Evolutionary conservation across 2,888 invertebrate species (phyloP).

Genomic region (Erynnis tages): DNA sequence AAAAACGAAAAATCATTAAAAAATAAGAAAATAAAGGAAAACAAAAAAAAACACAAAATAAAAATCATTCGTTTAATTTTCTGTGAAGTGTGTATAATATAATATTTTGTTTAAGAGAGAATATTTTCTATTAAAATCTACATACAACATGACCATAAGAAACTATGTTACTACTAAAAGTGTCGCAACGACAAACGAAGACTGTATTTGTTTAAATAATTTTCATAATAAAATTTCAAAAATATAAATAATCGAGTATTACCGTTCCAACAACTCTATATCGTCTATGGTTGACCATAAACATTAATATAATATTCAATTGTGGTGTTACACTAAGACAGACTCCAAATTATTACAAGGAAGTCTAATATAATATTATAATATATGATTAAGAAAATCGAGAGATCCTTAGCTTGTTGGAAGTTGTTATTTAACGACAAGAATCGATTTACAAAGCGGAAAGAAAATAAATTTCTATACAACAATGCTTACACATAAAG

Average conservation of each 20-base stretch:
- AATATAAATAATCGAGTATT: slow-evolving; percentile 81
- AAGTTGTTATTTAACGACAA: slow-evolving; percentile 40
- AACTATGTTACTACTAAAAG: slow-evolving; percentile 54
- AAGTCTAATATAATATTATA: slow-evolving; percentile 31
- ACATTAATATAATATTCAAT: slow-evolving; percentile 57
- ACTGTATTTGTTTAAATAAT: slow-evolving; percentile 58
- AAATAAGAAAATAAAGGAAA: slow-evolving; percentile 47
- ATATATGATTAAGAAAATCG: slow-evolving; percentile 53
- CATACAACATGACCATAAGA: slow-evolving; percentile 68
- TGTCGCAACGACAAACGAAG: slow-evolving; percentile 71
- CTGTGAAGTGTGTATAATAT: slow-evolving; percentile 67
- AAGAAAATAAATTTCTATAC: slow-evolving; percentile 51
- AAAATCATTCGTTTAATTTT: slow-evolving; percentile 77
- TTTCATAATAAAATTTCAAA: slow-evolving; percentile 67
- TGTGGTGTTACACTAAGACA: slow-evolving; percentile 53
- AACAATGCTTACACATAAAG: slow-evolving; percentile 46
- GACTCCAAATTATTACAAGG: slow-evolving; percentile 34
- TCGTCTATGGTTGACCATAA: slow-evolving; percentile 72
- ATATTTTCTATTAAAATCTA: slow-evolving; percentile 72
- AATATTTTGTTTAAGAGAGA: slow-evolving; percentile 66
- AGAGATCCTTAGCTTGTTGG: slow-evolving; percentile 67
- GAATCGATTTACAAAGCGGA: slow-evolving; percentile 44
- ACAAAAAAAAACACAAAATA: slow-evolving; percentile 51
- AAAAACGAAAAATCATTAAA: slow-evolving; percentile 41
- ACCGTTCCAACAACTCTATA: slow-evolving; percentile 73